These are phyloP conservation scores for Antedon mediterranea DNA, from an alignment of 53 echinoderm and acorn worm genomes.

Conservation along the genomic window DNA sequence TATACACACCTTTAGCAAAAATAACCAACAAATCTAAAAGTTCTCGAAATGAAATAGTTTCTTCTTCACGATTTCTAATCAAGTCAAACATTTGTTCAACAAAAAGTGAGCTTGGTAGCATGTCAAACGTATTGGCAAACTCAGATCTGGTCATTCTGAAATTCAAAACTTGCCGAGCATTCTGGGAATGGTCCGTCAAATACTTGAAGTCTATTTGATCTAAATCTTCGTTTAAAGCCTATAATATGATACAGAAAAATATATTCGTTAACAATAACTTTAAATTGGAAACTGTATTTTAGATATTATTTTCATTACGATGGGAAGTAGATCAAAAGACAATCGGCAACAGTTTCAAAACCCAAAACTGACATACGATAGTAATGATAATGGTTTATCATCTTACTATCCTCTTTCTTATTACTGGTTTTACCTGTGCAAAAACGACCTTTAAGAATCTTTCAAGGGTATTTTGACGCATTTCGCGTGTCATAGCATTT, in stretches of 20 bases:
- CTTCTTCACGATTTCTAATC: slow-evolving; percentile 43
- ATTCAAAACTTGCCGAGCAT: slow-evolving; percentile 24
- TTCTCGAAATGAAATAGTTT: slow-evolving; percentile 55
- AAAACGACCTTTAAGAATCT: slow-evolving; percentile 38
- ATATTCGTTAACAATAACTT: no score
- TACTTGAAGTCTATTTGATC: slow-evolving; percentile 24
- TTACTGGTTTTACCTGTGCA: slow-evolving; percentile 38
- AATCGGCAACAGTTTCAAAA: no score
- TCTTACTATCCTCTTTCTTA: no score
- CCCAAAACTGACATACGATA: no score
- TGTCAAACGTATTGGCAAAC: slow-evolving; percentile 36
- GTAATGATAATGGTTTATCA: no score
- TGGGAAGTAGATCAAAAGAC: no score
- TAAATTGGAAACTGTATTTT: no score
- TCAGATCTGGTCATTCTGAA: slow-evolving; percentile 39
- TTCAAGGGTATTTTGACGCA: slow-evolving; percentile 30
- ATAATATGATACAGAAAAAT: background rate
- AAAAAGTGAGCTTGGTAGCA: slow-evolving; percentile 40
- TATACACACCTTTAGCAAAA: slow-evolving; percentile 70
- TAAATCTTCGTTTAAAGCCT: slow-evolving; percentile 5
- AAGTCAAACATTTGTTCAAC: slow-evolving; percentile 66
- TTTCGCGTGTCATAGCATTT: background rate
- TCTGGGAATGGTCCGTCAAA: slow-evolving; percentile 15
- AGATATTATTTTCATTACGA: no score
- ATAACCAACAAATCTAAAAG: slow-evolving; percentile 52